Base-by-base conservation (phyloP, 2,888 invertebrate genomes). In the Arge pagana region DNA sequence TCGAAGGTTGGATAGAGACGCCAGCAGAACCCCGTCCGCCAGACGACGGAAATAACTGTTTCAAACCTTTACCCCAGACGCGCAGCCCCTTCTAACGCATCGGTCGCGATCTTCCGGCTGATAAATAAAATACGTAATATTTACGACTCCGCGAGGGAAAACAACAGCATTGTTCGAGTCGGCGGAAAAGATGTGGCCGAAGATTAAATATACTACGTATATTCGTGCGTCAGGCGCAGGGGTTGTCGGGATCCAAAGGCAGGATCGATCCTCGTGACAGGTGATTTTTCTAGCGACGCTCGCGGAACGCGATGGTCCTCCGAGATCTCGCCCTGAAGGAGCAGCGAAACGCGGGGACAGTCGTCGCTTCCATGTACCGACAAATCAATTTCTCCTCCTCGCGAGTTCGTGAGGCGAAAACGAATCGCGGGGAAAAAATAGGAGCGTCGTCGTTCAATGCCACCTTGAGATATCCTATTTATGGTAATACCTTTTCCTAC, bases 41-140 rank as follows among this genome's bases (percentile, higher is more conserved):
- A n/a, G n/a, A 23, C 31, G 35, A 31, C 13, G 15, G 33, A 35
- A 45, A 45, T 45, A 45, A 45, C 45, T 45, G 45, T 45, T 45
- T 45, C 35, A 45, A 45, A 45, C 45, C 45, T 35, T 45, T 23
- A 31, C 39, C 39, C 36, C 26, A 31, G 31, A 30, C 26, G 28
- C 41, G 36, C 50, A 21, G 26, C 19, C 19, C 18, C 45, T 40
- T 28, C 35, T 53, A 54, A 62, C 59, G 57, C 60, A 53, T 55
- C 39, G 58, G 55, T 55, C 59, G 55, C 61, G 66, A 66, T 66
- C 63, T 56, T 45, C 51, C 40, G 26, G 56, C 57, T 62, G 67
- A 66, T 66, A 66, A 67, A 67, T 67, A 64, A 67, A n/a, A 61
- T 64, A 59, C 59, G 60, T 23, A 62, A 62, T 64, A 66, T 67